Conservation (phyloP, 2,797 vertebrate genomes). For the Ctenosaura bakeri region DNA sequence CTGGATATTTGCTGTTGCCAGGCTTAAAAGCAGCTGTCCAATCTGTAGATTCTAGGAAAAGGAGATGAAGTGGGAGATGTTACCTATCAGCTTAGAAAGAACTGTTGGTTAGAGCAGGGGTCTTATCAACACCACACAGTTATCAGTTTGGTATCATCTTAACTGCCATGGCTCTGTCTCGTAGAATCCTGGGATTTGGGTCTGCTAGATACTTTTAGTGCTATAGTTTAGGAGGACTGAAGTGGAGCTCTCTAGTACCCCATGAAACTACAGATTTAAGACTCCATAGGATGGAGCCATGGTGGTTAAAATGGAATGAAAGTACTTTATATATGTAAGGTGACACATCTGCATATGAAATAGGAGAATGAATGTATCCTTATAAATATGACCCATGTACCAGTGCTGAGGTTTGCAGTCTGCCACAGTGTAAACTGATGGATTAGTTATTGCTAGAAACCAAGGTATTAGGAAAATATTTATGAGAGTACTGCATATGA, state of each 20-base stretch:
- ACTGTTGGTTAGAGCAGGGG: not conserved
- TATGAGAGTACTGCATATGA: not conserved
- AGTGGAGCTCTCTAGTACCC: too few relatives aligned
- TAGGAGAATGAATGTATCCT: not conserved
- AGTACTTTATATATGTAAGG: not conserved
- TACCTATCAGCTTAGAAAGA: not conserved
- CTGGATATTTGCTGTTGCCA: not conserved
- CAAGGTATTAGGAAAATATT: not conserved
- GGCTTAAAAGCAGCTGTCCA: not conserved
- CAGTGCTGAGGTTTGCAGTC: not conserved
- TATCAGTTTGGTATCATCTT: too few relatives aligned
- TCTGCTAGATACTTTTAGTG: too few relatives aligned
- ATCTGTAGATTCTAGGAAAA: not conserved
- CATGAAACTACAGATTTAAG: too few relatives aligned
- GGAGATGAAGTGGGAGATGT: not conserved
- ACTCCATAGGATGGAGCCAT: not conserved
- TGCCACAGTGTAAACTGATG: not conserved
- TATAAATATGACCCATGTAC: not conserved
- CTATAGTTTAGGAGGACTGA: too few relatives aligned
- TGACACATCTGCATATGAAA: not conserved
- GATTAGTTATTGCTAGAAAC: not conserved
- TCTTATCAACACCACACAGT: too few relatives aligned
- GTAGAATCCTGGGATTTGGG: too few relatives aligned
- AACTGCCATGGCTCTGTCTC: too few relatives aligned
- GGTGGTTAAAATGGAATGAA: not conserved